phyloP scores from a whole-genome alignment of 2,113 vertebrate species.

The Acrocephalus kingi region DNA sequence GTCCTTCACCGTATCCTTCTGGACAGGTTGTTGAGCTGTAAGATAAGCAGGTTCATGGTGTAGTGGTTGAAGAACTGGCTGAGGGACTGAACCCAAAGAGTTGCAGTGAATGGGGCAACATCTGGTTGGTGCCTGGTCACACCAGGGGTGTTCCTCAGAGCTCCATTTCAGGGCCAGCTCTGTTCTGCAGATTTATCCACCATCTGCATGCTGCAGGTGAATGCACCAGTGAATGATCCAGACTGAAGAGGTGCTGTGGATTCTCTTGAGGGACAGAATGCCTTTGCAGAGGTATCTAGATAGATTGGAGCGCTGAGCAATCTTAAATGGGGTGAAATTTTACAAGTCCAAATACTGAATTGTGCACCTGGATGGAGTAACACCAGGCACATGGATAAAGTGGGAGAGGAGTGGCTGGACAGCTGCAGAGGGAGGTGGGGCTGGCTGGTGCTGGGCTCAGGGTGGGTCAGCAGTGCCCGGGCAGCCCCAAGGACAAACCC shows the following conservation, averaged over 20 bases:
- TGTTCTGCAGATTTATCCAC: not conserved
- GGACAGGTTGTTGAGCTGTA: not conserved
- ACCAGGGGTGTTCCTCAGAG: not conserved
- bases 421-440: not conserved
- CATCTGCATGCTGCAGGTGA: not conserved
- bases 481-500: not conserved
- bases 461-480: too few species aligned
- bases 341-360: too few species aligned
- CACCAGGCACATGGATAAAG: accelerated
- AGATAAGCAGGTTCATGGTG: not conserved
- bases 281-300: not conserved
- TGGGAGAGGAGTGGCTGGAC: not conserved
- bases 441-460: not conserved
- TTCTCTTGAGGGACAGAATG: not conserved
- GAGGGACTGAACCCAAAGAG: not conserved
- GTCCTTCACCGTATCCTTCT: not conserved
- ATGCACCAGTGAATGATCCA: not conserved
- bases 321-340: not conserved
- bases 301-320: not conserved
- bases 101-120: not conserved
- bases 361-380: not conserved
- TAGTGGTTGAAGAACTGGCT: not conserved
- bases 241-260: not conserved
- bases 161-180: not conserved
- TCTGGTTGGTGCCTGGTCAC: not conserved